phyloP scores from a whole-genome alignment of 2,113 vertebrate species.

The Protobothrops mucrosquamatus region DNA sequence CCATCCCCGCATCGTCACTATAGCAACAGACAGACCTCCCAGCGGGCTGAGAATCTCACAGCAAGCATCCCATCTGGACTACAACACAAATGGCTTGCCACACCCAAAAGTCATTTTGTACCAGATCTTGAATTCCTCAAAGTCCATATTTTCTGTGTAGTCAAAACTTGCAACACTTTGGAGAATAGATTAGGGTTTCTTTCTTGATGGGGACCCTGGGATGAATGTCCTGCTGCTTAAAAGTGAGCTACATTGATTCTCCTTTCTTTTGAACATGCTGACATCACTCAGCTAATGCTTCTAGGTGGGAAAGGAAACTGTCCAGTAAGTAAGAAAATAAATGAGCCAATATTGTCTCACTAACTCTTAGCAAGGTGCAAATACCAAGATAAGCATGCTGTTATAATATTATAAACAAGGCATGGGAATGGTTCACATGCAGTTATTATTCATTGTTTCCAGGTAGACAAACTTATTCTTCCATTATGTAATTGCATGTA shows the following conservation, averaged over 20 bases:
- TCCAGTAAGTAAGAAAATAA: not conserved
- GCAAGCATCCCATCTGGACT: slow-evolving; percentile 5
- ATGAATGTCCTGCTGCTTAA: not conserved
- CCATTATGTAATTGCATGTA: not conserved
- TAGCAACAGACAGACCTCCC: slow-evolving; percentile 24
- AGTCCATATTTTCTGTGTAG: not conserved
- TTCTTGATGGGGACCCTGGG: not conserved
- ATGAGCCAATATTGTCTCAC: slow-evolving; percentile 6
- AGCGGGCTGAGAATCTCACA: slow-evolving; percentile 9
- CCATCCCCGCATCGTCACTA: not conserved
- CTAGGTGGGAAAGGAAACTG: not conserved
- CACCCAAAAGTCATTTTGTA: not conserved
- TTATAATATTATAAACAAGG: not conserved
- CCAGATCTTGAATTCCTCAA: not conserved
- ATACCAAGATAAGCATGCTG: not conserved
- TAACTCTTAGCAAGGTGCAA: not conserved
- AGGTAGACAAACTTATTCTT: not conserved
- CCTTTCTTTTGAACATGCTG: not conserved
- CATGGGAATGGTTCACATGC: not conserved
- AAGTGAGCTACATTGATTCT: slow-evolving; percentile 6
- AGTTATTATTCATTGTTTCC: not conserved
- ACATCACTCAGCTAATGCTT: not conserved
- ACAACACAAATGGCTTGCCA: not conserved
- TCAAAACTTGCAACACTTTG: not conserved
- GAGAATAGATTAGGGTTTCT: not conserved